Percentiles rank a stretch among this genome's conserved stretches.
Evolutionary conservation across 2,888 invertebrate species (phyloP).

Genomic region (Drosophila barbarae): DNA sequence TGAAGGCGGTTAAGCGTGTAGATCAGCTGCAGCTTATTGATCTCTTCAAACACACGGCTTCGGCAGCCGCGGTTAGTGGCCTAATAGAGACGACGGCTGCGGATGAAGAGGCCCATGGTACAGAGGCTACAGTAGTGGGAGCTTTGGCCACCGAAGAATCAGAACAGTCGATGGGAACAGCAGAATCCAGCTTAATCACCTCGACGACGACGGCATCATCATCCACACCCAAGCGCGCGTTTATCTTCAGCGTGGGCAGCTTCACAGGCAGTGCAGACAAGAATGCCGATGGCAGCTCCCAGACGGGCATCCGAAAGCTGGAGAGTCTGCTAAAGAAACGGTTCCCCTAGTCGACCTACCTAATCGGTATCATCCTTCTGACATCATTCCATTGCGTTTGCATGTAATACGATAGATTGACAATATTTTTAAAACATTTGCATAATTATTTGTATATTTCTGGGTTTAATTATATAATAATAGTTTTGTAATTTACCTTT

Average conservation of each 20-base stretch:
- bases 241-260: conserved; percentile 77
- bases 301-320: conserved; percentile 80
- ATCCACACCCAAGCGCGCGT: conserved; percentile 76
- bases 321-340: conserved; percentile 82
- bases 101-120: conserved; percentile 45
- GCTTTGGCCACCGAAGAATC: conserved; percentile 17
- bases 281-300: conserved; percentile 64
- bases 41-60: conserved; percentile 81
- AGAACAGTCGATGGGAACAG: conserved; percentile 31
- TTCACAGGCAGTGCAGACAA: conserved; percentile 75
- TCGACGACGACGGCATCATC: conserved; percentile 45
- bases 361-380: conserved; percentile 3
- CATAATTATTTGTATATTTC: conserved; percentile 2
- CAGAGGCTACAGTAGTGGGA: conserved; percentile 5
- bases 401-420: neutral
- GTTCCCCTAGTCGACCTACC: conserved; percentile 72
- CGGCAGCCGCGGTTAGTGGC: conserved; percentile 66
- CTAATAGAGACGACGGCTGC: conserved; percentile 40
- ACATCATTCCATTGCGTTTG: conserved; percentile 47
- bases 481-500: conserved; percentile 2
- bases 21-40: conserved; percentile 83
- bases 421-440: conserved; percentile 4
- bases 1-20: conserved; percentile 88
- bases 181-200: conserved; percentile 34
- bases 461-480: neutral